phyloP scores from a whole-genome alignment of 2,888 invertebrate genomes.

The Agelastica alni region DNA sequence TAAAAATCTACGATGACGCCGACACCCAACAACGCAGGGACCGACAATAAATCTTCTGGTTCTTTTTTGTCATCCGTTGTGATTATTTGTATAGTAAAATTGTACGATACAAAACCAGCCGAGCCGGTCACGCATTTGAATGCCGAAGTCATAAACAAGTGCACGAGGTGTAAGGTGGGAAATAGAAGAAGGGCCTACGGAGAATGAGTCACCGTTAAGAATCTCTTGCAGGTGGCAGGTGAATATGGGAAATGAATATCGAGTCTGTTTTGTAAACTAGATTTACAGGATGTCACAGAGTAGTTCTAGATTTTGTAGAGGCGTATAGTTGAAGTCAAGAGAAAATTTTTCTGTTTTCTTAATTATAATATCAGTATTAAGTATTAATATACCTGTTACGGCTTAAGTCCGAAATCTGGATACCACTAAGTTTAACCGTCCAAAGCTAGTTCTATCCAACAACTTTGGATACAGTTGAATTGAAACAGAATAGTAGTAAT shows the following conservation, averaged over 20 bases:
- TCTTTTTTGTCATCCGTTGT: neutral
- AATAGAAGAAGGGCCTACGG: constrained; percentile 6
- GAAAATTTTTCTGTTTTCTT: neutral
- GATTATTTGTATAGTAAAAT: neutral
- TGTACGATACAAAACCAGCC: neutral
- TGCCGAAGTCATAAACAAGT: constrained; percentile 18
- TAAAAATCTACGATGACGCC: too few species aligned
- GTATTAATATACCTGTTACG: too few species aligned
- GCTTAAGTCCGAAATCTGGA: too few species aligned
- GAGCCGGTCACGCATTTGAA: constrained; percentile 15
- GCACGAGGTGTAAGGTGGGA: constrained; percentile 27
- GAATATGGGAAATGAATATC: constrained; percentile 20
- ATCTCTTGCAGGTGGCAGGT: constrained; percentile 25
- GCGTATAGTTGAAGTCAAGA: too few species aligned
- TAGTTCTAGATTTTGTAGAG: too few species aligned
- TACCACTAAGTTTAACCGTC: too few species aligned
- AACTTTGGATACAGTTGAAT: too few species aligned
- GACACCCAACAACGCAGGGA: too few species aligned
- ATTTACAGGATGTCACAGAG: too few species aligned
- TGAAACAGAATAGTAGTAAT: too few species aligned
- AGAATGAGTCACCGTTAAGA: constrained; percentile 24
- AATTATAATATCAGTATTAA: neutral
- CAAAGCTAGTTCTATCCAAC: too few species aligned
- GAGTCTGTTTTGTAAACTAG: constrained; percentile 2
- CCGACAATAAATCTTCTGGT: neutral